Percentiles rank a stretch among this genome's conserved stretches.
Evolutionary conservation across 2,113 vertebrate genomes (phyloP).

Genomic region (Hemibagrus wyckioides): DNA sequence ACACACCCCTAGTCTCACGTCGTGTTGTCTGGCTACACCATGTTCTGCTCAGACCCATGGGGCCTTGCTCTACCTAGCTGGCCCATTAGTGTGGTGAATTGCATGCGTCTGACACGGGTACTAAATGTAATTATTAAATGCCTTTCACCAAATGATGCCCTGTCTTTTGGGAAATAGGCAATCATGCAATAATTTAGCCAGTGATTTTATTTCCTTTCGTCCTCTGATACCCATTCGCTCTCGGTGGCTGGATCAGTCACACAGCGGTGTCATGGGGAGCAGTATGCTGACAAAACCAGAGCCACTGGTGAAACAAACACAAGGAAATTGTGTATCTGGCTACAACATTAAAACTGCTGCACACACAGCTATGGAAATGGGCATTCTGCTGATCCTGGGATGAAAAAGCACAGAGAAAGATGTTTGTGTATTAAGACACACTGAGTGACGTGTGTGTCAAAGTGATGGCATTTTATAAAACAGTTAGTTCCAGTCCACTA

Average conservation of each 20-base stretch:
- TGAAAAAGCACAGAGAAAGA: not conserved
- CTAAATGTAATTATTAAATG: conserved; percentile 92
- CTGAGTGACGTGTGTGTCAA: not conserved
- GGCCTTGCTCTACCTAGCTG: conserved; percentile 45
- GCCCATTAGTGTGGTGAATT: conserved; percentile 75
- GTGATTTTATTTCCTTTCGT: conserved; percentile 87
- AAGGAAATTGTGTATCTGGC: too few species aligned
- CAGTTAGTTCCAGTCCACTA: not conserved
- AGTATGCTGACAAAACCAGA: not conserved
- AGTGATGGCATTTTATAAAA: not conserved
- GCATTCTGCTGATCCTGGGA: not conserved
- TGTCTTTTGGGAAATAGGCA: conserved; percentile 83
- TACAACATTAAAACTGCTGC: not conserved
- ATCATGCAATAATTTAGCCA: conserved; percentile 89
- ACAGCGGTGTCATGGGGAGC: not conserved
- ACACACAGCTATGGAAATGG: not conserved
- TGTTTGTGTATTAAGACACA: not conserved
- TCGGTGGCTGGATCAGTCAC: conserved; percentile 5
- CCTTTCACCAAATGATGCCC: conserved; percentile 88
- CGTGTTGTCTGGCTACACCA: conserved; percentile 30
- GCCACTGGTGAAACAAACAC: not conserved
- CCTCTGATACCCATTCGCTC: not conserved
- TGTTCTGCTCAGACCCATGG: conserved; percentile 45
- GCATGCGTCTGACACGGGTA: conserved; percentile 85
- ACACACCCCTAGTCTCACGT: not conserved